Evolutionary conservation across 30 jellyfish, hydroid and myxozoan genomes (phyloP), one percentile per base, ranked within the genome.

Genomic region (Rhopilema esculentum): DNA sequence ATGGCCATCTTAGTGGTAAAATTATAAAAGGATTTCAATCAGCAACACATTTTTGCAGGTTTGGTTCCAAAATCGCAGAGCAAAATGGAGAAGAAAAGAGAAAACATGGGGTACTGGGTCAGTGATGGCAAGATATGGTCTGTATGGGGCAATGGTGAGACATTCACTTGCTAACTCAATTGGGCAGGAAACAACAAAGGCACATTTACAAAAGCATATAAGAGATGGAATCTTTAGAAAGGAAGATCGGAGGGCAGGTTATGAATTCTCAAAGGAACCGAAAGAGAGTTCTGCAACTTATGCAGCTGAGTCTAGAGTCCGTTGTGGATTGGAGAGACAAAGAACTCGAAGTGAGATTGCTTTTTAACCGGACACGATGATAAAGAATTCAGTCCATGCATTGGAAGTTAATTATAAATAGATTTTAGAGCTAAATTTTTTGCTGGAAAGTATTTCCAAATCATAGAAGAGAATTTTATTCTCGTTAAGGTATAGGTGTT

Each of bases 21-120:
- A n/a, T n/a, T n/a, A 2, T 40, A 40, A 40, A 6, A 2, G 12
- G 57, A 28, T 2, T 12, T 1, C 7, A 8, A 71, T 23, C 29
- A 25, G 4, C 1, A 0, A 18, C 28, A 25, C 27, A 0, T 28
- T 6, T 27, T 77, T 24, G 16, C 75, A 95, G 99, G 99, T 95
- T 0, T 95, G 99, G 99, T 95, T 95, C 75, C 99, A 95, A 86
- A 95, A 95, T 65, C 97, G 99, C 57, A 80, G 99, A 20, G 99
- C 99, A 52, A 95, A 90, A 76, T 95, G 99, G 99, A 51, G 99
- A 51, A 92, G 99, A 49, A 89, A 96, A 71, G 99, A 95, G 83
- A 95, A 95, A 70, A 87, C 97, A 22, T 95, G 99, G 99, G 99
- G 99, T 4, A 82, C 91, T 8, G 99, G 99, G 49, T 85, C 97